phyloP scores from a whole-genome alignment of 2,797 vertebrate species.

The Rhabdomys pumilio region DNA sequence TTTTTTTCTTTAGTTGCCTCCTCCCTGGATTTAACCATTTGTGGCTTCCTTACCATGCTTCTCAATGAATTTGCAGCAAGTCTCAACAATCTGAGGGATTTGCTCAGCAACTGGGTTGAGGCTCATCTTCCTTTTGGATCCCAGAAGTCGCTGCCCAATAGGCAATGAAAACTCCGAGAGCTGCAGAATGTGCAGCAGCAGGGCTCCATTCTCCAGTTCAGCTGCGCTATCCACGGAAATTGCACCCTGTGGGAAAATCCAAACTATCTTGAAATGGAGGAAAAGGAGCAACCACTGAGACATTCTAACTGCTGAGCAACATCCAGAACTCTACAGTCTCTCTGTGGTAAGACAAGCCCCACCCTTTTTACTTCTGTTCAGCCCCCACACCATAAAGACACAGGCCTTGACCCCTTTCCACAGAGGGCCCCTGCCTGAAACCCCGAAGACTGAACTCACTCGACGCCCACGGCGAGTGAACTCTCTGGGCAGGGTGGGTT shows the following conservation, averaged over 20 bases:
- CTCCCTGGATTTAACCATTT: constrained; percentile 45
- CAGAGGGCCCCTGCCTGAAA: neutral
- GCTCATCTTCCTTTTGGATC: constrained; percentile 92
- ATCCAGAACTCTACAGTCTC: constrained; percentile 41
- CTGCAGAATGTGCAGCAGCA: constrained; percentile 95
- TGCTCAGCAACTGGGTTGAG: constrained; percentile 96
- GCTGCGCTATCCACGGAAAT: constrained; percentile 95
- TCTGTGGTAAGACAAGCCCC: constrained; percentile 19
- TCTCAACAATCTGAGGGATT: constrained; percentile 94
- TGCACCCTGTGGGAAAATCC: constrained; percentile 90
- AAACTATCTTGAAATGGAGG: constrained; percentile 79
- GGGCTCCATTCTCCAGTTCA: constrained; percentile 93
- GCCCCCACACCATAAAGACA: neutral
- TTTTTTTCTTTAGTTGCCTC: neutral
- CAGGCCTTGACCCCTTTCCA: neutral
- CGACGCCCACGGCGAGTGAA: constrained; percentile 83
- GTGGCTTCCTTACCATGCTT: constrained; percentile 89
- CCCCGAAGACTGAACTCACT: constrained; percentile 73
- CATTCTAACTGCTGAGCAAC: constrained; percentile 62
- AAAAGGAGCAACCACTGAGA: constrained; percentile 83
- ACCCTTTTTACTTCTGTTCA: neutral
- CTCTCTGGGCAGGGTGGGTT: constrained; percentile 75
- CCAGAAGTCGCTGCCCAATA: constrained; percentile 90
- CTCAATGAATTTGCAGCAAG: constrained; percentile 95
- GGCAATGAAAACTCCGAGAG: constrained; percentile 92